Percentiles rank a stretch among this genome's conserved stretches.
These are phyloP conservation scores for Ptiloglossa arizonensis DNA, from an alignment of 1,140 invertebrate species.

Conservation along the genomic window DNA sequence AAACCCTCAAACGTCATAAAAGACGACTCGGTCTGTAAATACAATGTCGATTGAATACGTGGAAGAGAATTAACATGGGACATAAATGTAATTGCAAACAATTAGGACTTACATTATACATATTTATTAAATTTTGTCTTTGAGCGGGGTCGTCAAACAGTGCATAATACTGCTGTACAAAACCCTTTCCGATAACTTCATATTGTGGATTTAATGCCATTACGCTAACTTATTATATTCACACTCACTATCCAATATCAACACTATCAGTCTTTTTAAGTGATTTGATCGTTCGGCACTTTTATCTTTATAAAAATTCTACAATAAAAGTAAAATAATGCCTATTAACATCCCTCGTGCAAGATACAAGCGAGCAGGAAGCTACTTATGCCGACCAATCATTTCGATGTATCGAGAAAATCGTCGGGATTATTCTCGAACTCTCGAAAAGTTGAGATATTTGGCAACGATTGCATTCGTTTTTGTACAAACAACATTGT, in stretches of 20 bases:
- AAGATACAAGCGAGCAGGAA: slow-evolving; percentile 54
- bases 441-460: slow-evolving; percentile 50
- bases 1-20: slow-evolving; percentile 98
- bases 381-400: slow-evolving; percentile 54
- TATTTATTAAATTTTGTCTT: slow-evolving; percentile 90
- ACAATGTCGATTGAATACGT: slow-evolving; percentile 25
- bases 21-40: slow-evolving; percentile 90
- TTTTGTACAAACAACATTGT: slow-evolving; percentile 5
- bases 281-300: slow-evolving; percentile 19
- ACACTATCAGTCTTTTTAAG: slow-evolving; percentile 28
- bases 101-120: slow-evolving; percentile 93
- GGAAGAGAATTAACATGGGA: slow-evolving; percentile 1
- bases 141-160: slow-evolving; percentile 93
- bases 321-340: slow-evolving; percentile 50
- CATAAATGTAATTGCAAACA: slow-evolving; percentile 7
- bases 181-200: slow-evolving; percentile 95
- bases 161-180: slow-evolving; percentile 95
- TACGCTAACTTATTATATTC: slow-evolving; percentile 49
- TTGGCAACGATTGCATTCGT: slow-evolving; percentile 16
- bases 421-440: slow-evolving; percentile 50
- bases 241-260: slow-evolving; percentile 15
- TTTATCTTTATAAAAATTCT: slow-evolving; percentile 43
- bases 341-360: slow-evolving; percentile 58
- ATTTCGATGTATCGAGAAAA: slow-evolving; percentile 52
- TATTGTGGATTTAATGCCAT: slow-evolving; percentile 95